Conservation (phyloP, 1,140 invertebrate genomes). For the Aphaenogaster floridana region DNA sequence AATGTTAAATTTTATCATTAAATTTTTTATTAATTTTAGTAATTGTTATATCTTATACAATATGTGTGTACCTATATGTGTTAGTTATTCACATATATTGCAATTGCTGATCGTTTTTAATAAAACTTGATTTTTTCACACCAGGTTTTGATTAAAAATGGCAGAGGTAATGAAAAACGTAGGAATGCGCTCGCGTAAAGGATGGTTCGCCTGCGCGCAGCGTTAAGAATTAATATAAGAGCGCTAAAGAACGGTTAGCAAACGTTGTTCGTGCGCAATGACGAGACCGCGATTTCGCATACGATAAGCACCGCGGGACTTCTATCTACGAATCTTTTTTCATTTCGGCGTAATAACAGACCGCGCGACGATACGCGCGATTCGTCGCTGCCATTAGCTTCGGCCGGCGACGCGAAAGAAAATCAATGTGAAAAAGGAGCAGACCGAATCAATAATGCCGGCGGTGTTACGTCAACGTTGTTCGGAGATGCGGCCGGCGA, state of each 20-base stretch:
- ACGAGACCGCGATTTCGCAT: slow-evolving; percentile 27
- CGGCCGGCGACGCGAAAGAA: background rate
- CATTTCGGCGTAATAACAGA: slow-evolving; percentile 21
- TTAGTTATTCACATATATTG: background rate
- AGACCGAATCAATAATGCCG: slow-evolving; percentile 58
- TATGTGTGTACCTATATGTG: background rate
- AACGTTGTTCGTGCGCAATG: slow-evolving; percentile 1
- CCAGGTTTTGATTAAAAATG: background rate
- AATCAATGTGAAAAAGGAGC: slow-evolving; percentile 59
- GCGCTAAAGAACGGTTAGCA: background rate
- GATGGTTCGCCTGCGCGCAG: background rate
- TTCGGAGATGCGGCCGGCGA: slow-evolving; percentile 23
- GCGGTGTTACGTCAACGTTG: slow-evolving; percentile 33
- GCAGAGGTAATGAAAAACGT: background rate
- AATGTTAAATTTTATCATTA: background rate
- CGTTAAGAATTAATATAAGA: background rate
- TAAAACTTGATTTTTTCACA: background rate
- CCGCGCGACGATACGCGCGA: background rate
- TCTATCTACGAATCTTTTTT: slow-evolving; percentile 14
- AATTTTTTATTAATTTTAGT: background rate
- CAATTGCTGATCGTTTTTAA: background rate
- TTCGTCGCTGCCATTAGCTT: background rate
- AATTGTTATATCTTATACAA: background rate
- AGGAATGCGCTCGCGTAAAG: slow-evolving; percentile 5
- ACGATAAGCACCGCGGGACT: slow-evolving; percentile 9